Evolutionary conservation across 2,888 invertebrate genomes (phyloP), one percentile per base, ranked within the genome.

Genomic region (Meteorus cinctellus): DNA sequence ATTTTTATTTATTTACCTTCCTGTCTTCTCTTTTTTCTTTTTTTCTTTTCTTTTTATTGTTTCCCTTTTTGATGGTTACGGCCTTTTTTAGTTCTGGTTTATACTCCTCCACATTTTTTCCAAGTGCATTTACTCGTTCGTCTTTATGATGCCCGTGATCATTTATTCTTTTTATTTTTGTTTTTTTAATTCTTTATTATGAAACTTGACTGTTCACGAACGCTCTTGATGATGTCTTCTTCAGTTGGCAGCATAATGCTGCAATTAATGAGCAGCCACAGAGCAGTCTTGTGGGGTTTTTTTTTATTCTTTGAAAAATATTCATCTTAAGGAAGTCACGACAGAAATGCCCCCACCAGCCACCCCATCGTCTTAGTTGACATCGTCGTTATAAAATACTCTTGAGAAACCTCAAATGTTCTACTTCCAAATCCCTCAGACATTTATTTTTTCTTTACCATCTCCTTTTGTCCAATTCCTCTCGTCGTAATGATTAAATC

Each of bases 211-310:
- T 72, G 72, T 34, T 31, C 41, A 45, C 45, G 72, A 72, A 48
- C 45, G 29, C 63, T 62, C 45, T 72, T 48, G 62, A 59, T 59
- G 70, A 72, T 65, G 72, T 72, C 72, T 62, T 63, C 63, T 72
- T 63, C 19, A 16, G 51, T 63, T 48, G 48, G 63, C 63, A 72
- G 72, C 34, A 72, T 72, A 72, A 72, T 72, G 63, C 72, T 51
- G 72, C 72, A 72, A 72, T 72, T 72, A 72, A 72, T 72, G 63
- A 72, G 63, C 72, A 62, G 19, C 19, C 55, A 19, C 19, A 55
- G 19, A 55, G 51, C 51, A 45, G 48, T 72, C 63, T 63, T 72
- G 63, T 45, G 48, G 34, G 24, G 2, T 55, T 55, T 19, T 55
- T 55, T 19, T 55, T 55, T 19, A 19, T 10, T 62, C 63, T 63